phyloP scores from a whole-genome alignment of 2,113 vertebrate species.

The human region GRCh38 chr1:228473501-228474000 shows the following conservation, averaged over 20 bases:
- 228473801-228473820: not conserved
- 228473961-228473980: not conserved
- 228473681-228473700: no score
- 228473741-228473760: no score
- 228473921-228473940: not conserved
- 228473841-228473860: not conserved
- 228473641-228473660: not conserved
- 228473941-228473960: not conserved
- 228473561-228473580: not conserved
- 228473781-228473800: not conserved
- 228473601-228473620: not conserved
- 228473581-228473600: not conserved
- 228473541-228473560: not conserved
- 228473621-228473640: not conserved
- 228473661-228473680: no score
- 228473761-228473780: not conserved
- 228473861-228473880: no score
- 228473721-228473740: no score
- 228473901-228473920: not conserved
- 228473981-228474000: not conserved
- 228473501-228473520: no score
- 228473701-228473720: no score
- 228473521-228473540: not conserved
- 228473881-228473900: not conserved
- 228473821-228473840: not conserved